Conservation (phyloP, 2,888 invertebrate genomes). For the Crossocerus cetratus region DNA sequence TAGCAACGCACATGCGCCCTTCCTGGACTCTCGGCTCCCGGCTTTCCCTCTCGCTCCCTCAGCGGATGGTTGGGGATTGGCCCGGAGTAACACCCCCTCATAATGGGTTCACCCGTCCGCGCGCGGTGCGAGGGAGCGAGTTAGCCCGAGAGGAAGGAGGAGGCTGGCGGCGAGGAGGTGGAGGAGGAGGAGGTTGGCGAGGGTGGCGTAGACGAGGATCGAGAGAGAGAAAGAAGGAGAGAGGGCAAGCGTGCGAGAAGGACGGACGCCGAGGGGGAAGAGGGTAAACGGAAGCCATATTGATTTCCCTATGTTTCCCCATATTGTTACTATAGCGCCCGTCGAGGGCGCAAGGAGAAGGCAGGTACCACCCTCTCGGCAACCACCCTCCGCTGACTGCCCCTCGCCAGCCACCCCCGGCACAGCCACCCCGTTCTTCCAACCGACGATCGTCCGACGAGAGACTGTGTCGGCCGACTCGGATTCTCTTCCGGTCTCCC, state of each 20-base stretch:
- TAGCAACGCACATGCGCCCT: conserved; percentile 77
- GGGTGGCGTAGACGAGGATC: neutral
- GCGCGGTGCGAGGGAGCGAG: conserved; percentile 54
- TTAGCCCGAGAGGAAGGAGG: conserved; percentile 29
- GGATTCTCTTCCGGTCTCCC: conserved; percentile 54
- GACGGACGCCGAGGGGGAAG: conserved; percentile 64
- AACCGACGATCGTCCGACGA: conserved; percentile 57
- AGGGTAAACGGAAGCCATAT: conserved; percentile 77
- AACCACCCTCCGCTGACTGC: conserved; percentile 45
- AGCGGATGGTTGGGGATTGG: conserved; percentile 76
- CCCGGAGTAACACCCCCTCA: conserved; percentile 77
- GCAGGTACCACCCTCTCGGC: conserved; percentile 64
- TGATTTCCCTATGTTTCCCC: conserved; percentile 78
- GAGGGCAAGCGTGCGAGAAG: conserved; percentile 51
- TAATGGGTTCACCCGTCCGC: conserved; percentile 77
- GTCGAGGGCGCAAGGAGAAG: conserved; percentile 71
- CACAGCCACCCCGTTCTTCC: conserved; percentile 54
- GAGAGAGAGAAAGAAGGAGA: conserved; percentile 20
- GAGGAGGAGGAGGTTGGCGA: conserved; percentile 13
- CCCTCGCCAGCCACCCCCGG: conserved; percentile 39
- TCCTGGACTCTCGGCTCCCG: conserved; percentile 64
- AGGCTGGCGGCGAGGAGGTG: conserved; percentile 39
- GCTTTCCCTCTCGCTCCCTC: conserved; percentile 59
- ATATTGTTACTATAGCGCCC: conserved; percentile 77
- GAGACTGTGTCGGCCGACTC: conserved; percentile 62